Conservation (phyloP, 2,888 invertebrate species). For the Miltochrista miniata region DNA sequence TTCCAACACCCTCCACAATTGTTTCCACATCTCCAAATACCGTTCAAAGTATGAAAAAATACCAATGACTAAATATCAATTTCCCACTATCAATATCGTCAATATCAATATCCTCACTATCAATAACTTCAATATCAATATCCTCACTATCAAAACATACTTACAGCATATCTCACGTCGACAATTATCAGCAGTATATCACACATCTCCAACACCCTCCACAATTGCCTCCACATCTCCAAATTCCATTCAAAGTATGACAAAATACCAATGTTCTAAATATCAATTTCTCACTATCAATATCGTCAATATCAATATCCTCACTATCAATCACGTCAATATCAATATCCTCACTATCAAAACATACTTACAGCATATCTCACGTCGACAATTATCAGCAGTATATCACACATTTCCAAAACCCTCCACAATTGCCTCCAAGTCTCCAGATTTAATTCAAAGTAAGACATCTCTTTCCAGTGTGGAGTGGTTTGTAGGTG, state of each 20-base stretch:
- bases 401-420: slow-evolving; percentile 95
- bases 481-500: slow-evolving; percentile 85
- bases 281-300: too few relatives aligned
- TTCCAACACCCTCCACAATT: slow-evolving; percentile 96
- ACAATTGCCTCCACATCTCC: too few relatives aligned
- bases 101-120: too few relatives aligned
- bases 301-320: too few relatives aligned
- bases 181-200: slow-evolving; percentile 94
- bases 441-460: slow-evolving; percentile 97
- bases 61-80: too few relatives aligned
- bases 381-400: slow-evolving; percentile 94
- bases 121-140: too few relatives aligned
- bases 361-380: slow-evolving; percentile 87
- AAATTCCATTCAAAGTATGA: slow-evolving; percentile 96
- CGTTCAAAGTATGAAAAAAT: slow-evolving; percentile 94
- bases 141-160: slow-evolving; percentile 32
- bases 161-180: slow-evolving; percentile 93
- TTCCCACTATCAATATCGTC: too few relatives aligned
- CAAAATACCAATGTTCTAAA: too few relatives aligned
- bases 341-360: not conserved
- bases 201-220: slow-evolving; percentile 97
- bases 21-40: too few relatives aligned
- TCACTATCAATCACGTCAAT: too few relatives aligned
- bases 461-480: slow-evolving; percentile 89
- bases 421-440: slow-evolving; percentile 99